These are phyloP conservation scores for Dermatophagoides farinae DNA, from an alignment of 1,140 invertebrate species.

Conservation along the genomic window DNA sequence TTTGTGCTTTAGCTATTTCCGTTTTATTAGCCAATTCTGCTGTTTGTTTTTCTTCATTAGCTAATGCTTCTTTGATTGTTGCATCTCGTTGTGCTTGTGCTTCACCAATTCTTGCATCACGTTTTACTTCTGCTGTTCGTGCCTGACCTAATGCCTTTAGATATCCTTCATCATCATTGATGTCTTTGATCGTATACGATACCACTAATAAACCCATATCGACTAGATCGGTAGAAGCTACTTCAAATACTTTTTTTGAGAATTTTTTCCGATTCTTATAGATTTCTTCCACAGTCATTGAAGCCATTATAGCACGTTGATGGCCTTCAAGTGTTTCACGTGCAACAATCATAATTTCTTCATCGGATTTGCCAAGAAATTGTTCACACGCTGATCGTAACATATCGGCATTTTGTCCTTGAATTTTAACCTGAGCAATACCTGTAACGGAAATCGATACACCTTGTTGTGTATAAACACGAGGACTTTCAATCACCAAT, in stretches of 20 bases:
- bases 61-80: conserved; percentile 71
- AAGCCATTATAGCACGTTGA: conserved; percentile 93
- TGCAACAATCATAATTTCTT: conserved; percentile 77
- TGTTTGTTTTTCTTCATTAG: conserved; percentile 87
- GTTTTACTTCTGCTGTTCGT: conserved; percentile 83
- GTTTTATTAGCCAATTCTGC: conserved; percentile 58
- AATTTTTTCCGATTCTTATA: conserved; percentile 98
- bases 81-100: conserved; percentile 66
- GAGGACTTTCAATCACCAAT: conserved; percentile 33
- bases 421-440: conserved; percentile 92
- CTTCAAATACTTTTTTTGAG: conserved; percentile 87
- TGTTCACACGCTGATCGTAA: conserved; percentile 84
- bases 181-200: conserved; percentile 91
- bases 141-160: conserved; percentile 61
- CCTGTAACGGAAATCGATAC: conserved; percentile 92
- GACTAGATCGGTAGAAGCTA: conserved; percentile 72
- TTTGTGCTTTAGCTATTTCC: conserved; percentile 82
- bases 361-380: conserved; percentile 74
- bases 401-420: conserved; percentile 94
- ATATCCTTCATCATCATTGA: conserved; percentile 92
- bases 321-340: conserved; percentile 89
- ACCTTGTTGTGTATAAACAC: conserved; percentile 85
- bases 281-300: conserved; percentile 97
- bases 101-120: conserved; percentile 86
- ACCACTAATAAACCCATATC: conserved; percentile 97